Evolutionary conservation across 2,113 vertebrate genomes (phyloP), one percentile per base, ranked within the genome.

Genomic region (Felis chaus): DNA sequence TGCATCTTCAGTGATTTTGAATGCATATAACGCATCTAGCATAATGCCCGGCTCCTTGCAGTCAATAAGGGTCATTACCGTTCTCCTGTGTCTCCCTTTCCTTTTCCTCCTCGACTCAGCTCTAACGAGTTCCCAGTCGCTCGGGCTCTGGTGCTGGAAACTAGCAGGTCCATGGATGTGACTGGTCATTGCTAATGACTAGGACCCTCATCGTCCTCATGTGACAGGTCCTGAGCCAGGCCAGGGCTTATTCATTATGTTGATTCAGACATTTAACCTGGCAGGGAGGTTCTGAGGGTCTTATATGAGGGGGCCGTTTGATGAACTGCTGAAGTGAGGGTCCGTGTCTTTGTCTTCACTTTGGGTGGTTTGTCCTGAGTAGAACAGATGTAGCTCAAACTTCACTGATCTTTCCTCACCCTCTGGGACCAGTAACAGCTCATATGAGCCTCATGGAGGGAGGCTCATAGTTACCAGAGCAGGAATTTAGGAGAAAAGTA

Each of bases 401-500:
- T 57, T 96, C 7, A 23, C 25, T 41, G 68, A 84, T 71, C 1
- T 91, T 85, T 91, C 82, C 84, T 89, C 45, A 45, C 8, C 8
- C 1, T 89, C 27, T 95, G 63, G 23, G 33, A 29, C 92, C 78
- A 71, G 73, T 69, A 83, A 86, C 25, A 87, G 16, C 36, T 91
- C 55, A 68, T 57, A 18, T 41, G 41, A 7, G 41, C 41, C 41
- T 41, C 41, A 41, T 91, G 63, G 50, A 61, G 27, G 27, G 27
- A 85, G 39, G 68, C 39, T 96, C 63, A 80, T 91, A 50, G 39
- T 86, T 63, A 50, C 8, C 76, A 39, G 9, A 84, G 4, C 18
- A 95, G 68, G 65, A 87, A 87, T 84, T 80, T 76, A 29, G 73
- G 31, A 61, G n/a, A 93, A 79, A 88, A 86, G 48, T 63, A 96